Percentiles rank a stretch among this genome's conserved stretches.
phyloP scores from a whole-genome alignment of 2,113 vertebrate genomes.

The Astur gentilis region DNA sequence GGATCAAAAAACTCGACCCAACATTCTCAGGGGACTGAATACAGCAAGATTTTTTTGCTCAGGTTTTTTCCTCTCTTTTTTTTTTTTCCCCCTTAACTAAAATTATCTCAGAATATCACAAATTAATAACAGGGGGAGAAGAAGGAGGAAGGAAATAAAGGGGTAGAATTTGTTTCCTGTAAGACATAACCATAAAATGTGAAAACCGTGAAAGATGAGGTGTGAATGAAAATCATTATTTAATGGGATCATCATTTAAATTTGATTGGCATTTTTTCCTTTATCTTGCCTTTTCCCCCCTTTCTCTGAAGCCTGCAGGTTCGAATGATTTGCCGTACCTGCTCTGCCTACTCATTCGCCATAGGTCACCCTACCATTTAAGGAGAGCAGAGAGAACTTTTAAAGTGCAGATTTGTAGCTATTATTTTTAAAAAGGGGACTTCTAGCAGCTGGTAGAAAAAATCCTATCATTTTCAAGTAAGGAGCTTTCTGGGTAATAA shows the following conservation, averaged over 20 bases:
- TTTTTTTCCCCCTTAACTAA: not conserved
- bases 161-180: constrained; percentile 22
- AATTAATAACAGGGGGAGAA: constrained; percentile 8
- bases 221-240: constrained; percentile 69
- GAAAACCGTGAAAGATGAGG: not conserved
- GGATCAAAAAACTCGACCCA: constrained; percentile 86
- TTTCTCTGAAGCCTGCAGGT: constrained; percentile 28
- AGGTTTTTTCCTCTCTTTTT: constrained; percentile 30
- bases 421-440: constrained; percentile 49
- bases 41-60: constrained; percentile 75
- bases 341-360: constrained; percentile 35
- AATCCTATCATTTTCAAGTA: constrained; percentile 60
- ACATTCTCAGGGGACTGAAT: constrained; percentile 81
- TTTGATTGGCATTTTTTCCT: constrained; percentile 65
- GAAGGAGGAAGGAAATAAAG: not conserved
- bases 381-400: not conserved
- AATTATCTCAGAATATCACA: constrained; percentile 66
- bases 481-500: constrained; percentile 63
- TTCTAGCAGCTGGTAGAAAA: constrained; percentile 58
- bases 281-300: not conserved
- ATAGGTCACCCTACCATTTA: constrained; percentile 16
- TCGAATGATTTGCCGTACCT: constrained; percentile 23
- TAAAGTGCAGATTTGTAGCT: constrained; percentile 48
- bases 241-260: constrained; percentile 73
- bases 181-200: not conserved